Percentiles rank a stretch among this genome's conserved stretches.
phyloP scores from a whole-genome alignment of 2,888 invertebrate species.

The Calameuta filiformis region DNA sequence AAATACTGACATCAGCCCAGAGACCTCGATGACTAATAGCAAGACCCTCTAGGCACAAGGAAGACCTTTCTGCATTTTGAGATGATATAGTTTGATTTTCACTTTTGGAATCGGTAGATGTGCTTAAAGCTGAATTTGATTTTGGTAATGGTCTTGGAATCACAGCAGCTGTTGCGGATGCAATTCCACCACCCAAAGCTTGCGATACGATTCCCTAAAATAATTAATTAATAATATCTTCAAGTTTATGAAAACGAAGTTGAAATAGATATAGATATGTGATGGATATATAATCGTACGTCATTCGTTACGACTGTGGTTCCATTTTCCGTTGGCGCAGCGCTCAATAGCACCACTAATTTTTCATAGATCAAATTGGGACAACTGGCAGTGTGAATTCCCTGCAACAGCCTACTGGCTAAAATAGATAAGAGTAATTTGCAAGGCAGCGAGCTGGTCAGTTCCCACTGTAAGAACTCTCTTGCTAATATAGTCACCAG shows the following conservation, averaged over 20 bases:
- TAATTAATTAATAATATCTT: background rate
- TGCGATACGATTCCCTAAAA: slow-evolving; percentile 46
- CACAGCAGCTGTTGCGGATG: slow-evolving; percentile 55
- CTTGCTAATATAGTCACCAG: slow-evolving; percentile 70
- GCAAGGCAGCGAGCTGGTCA: slow-evolving; percentile 76
- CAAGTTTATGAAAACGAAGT: background rate
- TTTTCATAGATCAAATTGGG: slow-evolving; percentile 49
- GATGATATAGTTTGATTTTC: background rate
- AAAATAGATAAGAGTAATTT: slow-evolving; percentile 73
- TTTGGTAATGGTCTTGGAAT: slow-evolving; percentile 51
- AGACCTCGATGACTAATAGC: slow-evolving; percentile 48
- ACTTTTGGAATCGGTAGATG: background rate
- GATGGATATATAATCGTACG: slow-evolving; percentile 5
- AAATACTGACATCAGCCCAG: slow-evolving; percentile 48
- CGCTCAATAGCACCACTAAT: slow-evolving; percentile 38
- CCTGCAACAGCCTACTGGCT: slow-evolving; percentile 69
- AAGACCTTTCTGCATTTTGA: slow-evolving; percentile 3
- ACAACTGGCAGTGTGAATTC: slow-evolving; percentile 45
- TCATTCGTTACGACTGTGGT: background rate
- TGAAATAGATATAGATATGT: background rate
- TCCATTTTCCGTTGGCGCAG: slow-evolving; percentile 14
- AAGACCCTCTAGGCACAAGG: slow-evolving; percentile 15
- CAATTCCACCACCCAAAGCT: slow-evolving; percentile 52
- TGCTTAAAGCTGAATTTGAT: slow-evolving; percentile 18
- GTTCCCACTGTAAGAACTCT: slow-evolving; percentile 75